These are phyloP conservation scores for Sylvilagus floridanus DNA, from an alignment of 2,797 vertebrate genomes.

Conservation along the genomic window DNA sequence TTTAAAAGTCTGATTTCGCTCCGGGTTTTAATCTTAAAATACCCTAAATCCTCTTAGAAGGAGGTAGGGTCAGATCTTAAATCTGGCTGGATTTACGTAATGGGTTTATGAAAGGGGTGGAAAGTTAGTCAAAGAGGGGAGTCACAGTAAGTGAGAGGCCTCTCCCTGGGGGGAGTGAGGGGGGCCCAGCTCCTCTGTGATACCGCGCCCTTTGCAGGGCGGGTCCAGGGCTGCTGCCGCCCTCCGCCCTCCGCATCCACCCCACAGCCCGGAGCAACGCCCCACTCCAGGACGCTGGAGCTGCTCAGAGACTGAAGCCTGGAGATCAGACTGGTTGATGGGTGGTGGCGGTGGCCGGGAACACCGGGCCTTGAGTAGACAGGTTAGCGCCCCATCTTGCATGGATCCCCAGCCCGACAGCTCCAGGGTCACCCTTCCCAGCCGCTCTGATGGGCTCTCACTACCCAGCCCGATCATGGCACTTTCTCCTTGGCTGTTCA, in stretches of 20 bases:
- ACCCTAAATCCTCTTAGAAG: conserved; percentile 80
- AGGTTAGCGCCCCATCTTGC: neutral
- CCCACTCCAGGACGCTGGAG: neutral
- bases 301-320: neutral
- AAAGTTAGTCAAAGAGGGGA: neutral
- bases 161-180: neutral
- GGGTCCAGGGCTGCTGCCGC: neutral
- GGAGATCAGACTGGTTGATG: neutral
- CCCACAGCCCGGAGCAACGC: neutral
- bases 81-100: conserved; percentile 76
- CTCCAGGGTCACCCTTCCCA: rapidly evolving
- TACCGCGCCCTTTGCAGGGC: neutral
- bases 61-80: conserved; percentile 68
- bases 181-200: neutral
- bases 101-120: conserved; percentile 53
- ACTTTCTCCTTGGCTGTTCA: neutral
- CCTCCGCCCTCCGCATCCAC: rapidly evolving
- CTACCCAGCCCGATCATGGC: rapidly evolving
- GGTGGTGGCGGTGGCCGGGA: neutral
- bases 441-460: neutral
- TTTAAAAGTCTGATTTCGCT: conserved; percentile 64
- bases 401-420: neutral
- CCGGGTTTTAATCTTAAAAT: conserved; percentile 78
- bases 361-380: too few species aligned
- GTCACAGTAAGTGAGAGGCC: conserved; percentile 9